Base-by-base conservation (phyloP, 2,797 vertebrate species). In the Sternotherus odoratus region DNA sequence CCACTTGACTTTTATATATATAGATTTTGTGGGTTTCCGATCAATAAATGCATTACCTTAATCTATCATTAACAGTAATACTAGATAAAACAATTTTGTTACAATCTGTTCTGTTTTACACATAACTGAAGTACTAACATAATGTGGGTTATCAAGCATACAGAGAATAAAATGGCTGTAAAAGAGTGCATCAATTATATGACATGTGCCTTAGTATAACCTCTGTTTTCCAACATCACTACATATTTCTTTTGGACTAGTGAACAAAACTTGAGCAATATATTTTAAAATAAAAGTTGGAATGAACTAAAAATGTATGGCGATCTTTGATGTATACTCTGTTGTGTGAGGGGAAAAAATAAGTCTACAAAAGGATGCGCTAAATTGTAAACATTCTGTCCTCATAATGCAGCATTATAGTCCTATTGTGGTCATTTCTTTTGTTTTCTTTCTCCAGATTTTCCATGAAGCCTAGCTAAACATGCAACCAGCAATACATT, bases 401-500 rank as follows among this genome's bases (percentile, higher is more conserved):
- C 49, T 82, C 77, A 51, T 77, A 80, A 88, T 39, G 86, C 72
- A 90, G 74, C n/a, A 11, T 2, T 82, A 60, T 72, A 84, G 77
- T 93, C 56, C 33, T 87, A 17, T 78, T 91, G 88, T 89, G 39
- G 66, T 79, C 11, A 49, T 97, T 93, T 95, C 78, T 91, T 94
- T 94, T 86, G 53, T 49, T 90, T 97, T 93, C 36, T 96, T 94
- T 92, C 85, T 86, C 53, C 95, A 98, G 97, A 88, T 91, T 94
- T 90, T 95, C 87, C 82, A 51, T 96, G 93, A 96, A 96, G 86
- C 86, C 69, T 90, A 82, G 80, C 83, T 92, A 93, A 96, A 94
- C 95, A 92, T 93, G 91, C 91, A 97, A 85, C 78, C 57, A 85
- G 90, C 87, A 53, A 69, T 81, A 78, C 83, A 95, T 88, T 85